Percentiles rank a stretch among this genome's conserved stretches.
Evolutionary conservation across 2,113 vertebrate genomes (phyloP).

Genomic region (Hystrix brachyura): DNA sequence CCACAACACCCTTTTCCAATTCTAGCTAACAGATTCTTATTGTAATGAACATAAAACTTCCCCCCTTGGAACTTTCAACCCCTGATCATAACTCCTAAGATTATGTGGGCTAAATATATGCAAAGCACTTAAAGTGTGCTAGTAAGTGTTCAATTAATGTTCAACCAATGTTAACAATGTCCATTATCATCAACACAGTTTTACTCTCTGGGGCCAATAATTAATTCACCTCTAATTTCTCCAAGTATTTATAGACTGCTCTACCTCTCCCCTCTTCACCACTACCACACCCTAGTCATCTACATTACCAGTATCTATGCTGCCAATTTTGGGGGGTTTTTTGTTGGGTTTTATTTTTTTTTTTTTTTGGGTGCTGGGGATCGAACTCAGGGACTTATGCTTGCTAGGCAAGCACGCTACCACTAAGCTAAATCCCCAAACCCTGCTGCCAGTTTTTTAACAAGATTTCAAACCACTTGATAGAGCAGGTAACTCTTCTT

Average conservation of each 20-base stretch:
- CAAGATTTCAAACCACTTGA: conserved; percentile 27
- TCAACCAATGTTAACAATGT: not conserved
- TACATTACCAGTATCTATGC: not conserved
- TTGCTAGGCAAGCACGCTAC: too few relatives aligned
- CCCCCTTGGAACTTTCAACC: not conserved
- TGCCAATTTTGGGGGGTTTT: not conserved
- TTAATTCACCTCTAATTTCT: not conserved
- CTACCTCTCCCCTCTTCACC: not conserved
- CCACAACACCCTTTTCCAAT: not conserved
- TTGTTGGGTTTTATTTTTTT: too few relatives aligned
- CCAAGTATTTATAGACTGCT: conserved; percentile 28
- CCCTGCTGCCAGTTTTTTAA: not conserved
- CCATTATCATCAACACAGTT: not conserved
- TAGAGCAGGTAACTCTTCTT: conserved; percentile 16
- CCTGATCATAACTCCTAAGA: not conserved
- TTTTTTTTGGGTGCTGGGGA: too few relatives aligned
- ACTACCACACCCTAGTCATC: not conserved
- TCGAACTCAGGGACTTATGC: too few relatives aligned
- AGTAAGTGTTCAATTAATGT: not conserved
- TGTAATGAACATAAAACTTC: not conserved
- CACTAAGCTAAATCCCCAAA: too few relatives aligned
- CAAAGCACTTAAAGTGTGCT: not conserved
- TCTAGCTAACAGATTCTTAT: not conserved
- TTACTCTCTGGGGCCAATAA: not conserved
- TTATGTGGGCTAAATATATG: not conserved